These are phyloP conservation scores for Polyodon spathula DNA, from an alignment of 2,113 vertebrate genomes.

Conservation along the genomic window DNA sequence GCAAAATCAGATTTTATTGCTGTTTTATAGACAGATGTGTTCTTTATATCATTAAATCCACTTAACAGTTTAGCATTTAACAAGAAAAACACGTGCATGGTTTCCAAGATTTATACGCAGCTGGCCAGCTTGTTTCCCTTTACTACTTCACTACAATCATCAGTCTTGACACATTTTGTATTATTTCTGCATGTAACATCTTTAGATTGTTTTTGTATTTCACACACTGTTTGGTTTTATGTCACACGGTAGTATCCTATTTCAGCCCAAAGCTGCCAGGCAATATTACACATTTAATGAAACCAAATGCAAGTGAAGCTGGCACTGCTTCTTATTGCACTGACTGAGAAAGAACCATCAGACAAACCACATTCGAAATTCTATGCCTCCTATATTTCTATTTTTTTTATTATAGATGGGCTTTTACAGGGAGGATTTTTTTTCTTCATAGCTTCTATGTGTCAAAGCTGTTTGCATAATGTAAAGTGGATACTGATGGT, in stretches of 20 bases:
- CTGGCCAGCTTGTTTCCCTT: background rate
- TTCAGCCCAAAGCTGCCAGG: background rate
- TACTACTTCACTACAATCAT: background rate
- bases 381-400: background rate
- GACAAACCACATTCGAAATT: background rate
- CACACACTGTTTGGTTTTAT: constrained; percentile 1
- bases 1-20: too few relatives aligned
- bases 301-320: background rate
- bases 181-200: background rate
- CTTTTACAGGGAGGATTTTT: too few relatives aligned
- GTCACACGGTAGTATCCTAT: background rate
- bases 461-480: too few relatives aligned
- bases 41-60: too few relatives aligned
- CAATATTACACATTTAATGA: background rate
- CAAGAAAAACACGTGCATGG: background rate
- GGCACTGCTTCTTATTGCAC: background rate
- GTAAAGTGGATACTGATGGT: too few relatives aligned
- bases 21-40: too few relatives aligned
- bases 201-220: background rate
- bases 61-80: too few relatives aligned
- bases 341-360: background rate
- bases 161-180: background rate
- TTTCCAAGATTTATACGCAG: background rate
- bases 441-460: too few relatives aligned
- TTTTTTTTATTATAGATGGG: too few relatives aligned